Base-by-base conservation (phyloP, 2,113 vertebrate species). In the Pagrus major region DNA sequence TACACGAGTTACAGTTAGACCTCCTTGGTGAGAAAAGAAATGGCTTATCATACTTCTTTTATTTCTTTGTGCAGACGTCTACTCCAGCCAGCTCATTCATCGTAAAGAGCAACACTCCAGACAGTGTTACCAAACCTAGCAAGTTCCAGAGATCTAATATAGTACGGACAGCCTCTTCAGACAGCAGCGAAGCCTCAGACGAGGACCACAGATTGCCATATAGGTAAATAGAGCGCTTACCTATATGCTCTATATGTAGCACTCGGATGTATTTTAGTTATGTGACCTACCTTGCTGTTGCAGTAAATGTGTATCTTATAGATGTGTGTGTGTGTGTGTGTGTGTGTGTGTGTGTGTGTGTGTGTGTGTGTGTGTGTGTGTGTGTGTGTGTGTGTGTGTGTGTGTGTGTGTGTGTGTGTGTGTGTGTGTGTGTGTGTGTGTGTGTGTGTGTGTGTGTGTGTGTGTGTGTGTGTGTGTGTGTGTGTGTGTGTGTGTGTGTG, bases 171-270 rank as follows among this genome's bases (percentile, higher is more conserved):
- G 92, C 93, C 61, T 96, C 96, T 44, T 93, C 92, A 46, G 96
- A 97, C 21, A 94, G 95, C 15, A 47, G 95, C 14, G 91, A 94
- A 2, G 92, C 92, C 9, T 0, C 35, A 2, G 94, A 92, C 0
- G 96, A 96, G 20, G 96, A 96, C 25, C 95, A 89, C 6, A 97
- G 95, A 39, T 95, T 99, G 68, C 96, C 90, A 0, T 99, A 99
- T 14, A 99, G 98, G 98, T 99, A 89, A 79, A 41, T 9, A 6
- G 25, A 54, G 52, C 5, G 2, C 23, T 52, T 14, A 14, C n/a
- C 8, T 23, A 25, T 25, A 25, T 52, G 21, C n/a, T 54, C 2
- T 9, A 20, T 9, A 20, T 20, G 21, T 27, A 5, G 12, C 23
- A 39, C 8, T 23, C 0, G 0, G 5, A 9, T 3, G 15, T 29